Evolutionary conservation across 2,888 invertebrate genomes (phyloP), one percentile per base, ranked within the genome.

Genomic region (Tachina lurida): DNA sequence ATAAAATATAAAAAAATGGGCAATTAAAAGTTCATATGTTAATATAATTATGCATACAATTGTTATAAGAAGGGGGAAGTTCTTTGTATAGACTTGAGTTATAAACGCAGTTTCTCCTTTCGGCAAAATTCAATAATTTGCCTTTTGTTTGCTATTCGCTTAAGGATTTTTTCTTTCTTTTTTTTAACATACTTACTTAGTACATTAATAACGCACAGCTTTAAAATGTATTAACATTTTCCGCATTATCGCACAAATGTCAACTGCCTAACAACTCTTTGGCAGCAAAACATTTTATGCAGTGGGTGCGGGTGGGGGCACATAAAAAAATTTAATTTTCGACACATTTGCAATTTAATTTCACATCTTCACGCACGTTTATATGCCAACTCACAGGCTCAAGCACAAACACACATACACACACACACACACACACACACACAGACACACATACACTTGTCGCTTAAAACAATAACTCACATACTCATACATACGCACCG

Each of bases 301-400:
- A 17, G 2, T n/a, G n/a, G n/a, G n/a, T n/a, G n/a, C n/a, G 39
- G 77, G 41, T 47, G 73, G 31, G 31, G 31, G 31, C 74, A 84
- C 15, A 47, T 65, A 45, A 74, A 79, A 67, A 68, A 84, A 80
- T 77, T 82, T 79, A 82, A 87, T 84, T 82, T 82, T 84, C 82
- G 56, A 73, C 79, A 76, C 84, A 82, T 84, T 84, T 73, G 82
- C 79, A 83, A 87, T 84, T 87, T 78, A 84, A 81, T 87, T 86
- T 86, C 73, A 77, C 60, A 81, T 79, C 74, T 78, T 82, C 71
- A 77, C 76, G 77, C 77, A 78, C 75, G 39, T 45, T 80, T 79
- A 71, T 76, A 43, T 67, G 31, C 22, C 63, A 62, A 56, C 39
- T 10, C 19, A 47, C 15, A 31, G 5, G 0, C 7, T 0, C 5